Evolutionary conservation across 2,113 vertebrate species (phyloP).

Genomic region (Theropithecus gelada): DNA sequence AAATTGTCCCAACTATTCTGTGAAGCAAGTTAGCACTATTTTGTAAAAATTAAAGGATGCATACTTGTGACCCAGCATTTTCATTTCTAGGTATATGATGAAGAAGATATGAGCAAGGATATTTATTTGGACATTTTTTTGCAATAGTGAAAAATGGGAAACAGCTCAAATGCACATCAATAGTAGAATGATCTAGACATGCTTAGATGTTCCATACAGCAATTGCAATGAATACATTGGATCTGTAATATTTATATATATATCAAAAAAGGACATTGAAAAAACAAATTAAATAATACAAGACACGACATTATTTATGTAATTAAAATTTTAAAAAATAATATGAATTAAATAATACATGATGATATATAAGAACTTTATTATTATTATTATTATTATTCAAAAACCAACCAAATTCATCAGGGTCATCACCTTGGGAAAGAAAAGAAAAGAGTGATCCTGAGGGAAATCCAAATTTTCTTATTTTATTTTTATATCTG

Average conservation of each 20-base stretch:
- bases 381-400: neutral
- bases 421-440: neutral
- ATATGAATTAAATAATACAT: neutral
- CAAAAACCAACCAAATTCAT: neutral
- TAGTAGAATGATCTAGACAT: neutral
- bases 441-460: neutral
- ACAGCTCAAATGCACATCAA: neutral
- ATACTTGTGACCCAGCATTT: neutral
- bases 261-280: neutral
- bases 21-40: neutral
- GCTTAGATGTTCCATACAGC: neutral
- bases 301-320: neutral
- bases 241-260: neutral
- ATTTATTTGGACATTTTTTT: neutral
- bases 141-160: neutral
- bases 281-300: neutral
- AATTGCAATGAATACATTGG: neutral
- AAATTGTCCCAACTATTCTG: neutral
- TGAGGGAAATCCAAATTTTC: neutral
- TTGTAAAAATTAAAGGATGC: neutral
- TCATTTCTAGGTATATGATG: neutral
- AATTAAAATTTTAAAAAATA: slow-evolving; percentile 17
- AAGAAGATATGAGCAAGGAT: neutral
- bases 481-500: neutral
- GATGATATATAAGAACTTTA: neutral